Conservation (phyloP, 2,797 vertebrate species). For the Sebastes cheni region DNA sequence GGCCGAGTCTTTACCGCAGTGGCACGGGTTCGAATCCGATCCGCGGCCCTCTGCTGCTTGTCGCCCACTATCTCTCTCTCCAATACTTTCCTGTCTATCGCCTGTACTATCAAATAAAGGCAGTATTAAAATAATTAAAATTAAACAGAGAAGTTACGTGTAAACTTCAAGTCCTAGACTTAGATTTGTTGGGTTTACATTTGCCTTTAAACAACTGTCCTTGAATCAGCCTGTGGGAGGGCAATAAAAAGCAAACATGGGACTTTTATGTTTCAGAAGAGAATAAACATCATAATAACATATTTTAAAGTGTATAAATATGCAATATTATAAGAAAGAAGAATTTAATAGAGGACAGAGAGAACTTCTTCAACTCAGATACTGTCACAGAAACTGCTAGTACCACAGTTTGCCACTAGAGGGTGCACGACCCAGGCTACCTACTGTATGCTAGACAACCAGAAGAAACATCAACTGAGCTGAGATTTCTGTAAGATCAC, state of each 20-base stretch:
- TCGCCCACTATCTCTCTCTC: no score
- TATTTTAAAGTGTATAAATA: neutral
- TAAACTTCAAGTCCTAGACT: neutral
- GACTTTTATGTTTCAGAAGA: neutral
- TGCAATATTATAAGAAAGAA: neutral
- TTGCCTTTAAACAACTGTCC: neutral
- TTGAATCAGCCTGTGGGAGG: neutral
- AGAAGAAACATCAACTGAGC: neutral
- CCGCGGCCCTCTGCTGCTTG: no score
- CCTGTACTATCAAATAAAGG: no score
- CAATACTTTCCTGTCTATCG: no score
- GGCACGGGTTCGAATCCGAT: no score
- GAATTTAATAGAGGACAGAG: neutral
- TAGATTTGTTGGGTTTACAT: neutral
- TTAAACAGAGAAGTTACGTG: neutral
- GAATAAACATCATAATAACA: neutral
- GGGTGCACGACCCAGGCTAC: conserved; percentile 13
- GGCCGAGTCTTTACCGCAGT: fast-evolving
- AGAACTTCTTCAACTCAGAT: neutral
- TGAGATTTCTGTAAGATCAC: neutral
- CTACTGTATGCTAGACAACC: no score
- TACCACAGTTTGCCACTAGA: conserved; percentile 50
- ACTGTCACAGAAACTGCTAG: neutral
- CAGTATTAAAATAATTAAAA: no score
- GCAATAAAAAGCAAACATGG: neutral